Percentiles rank a stretch among this genome's conserved stretches.
Conservation (phyloP, 2,888 invertebrate genomes). For the Elaeidobius kamerunicus region DNA sequence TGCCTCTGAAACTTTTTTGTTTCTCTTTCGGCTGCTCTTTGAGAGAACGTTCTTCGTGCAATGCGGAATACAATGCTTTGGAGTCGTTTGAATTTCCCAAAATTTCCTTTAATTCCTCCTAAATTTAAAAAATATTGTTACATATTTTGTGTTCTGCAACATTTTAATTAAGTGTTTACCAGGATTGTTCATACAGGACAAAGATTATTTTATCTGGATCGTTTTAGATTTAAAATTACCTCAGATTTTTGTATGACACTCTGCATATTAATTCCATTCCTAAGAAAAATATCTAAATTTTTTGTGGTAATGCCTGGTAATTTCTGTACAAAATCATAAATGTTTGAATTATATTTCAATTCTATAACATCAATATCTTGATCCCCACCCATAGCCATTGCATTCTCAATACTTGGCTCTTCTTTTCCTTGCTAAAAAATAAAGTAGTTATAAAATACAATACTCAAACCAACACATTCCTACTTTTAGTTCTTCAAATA, state of each 20-base stretch:
- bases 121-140: slow-evolving; percentile 33
- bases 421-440: slow-evolving; percentile 67
- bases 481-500: slow-evolving; percentile 93
- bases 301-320: slow-evolving; percentile 87
- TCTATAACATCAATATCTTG: slow-evolving; percentile 54
- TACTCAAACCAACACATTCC: not conserved
- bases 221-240: slow-evolving; percentile 33
- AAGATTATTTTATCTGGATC: no score
- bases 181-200: no score
- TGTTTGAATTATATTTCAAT: slow-evolving; percentile 58
- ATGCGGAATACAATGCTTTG: slow-evolving; percentile 63
- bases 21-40: slow-evolving; percentile 45
- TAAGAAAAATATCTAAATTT: slow-evolving; percentile 75
- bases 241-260: slow-evolving; percentile 36
- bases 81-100: slow-evolving; percentile 72
- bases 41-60: slow-evolving; percentile 64
- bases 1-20: slow-evolving; percentile 11
- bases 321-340: slow-evolving; percentile 70
- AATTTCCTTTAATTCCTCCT: slow-evolving; percentile 68
- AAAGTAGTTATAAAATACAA: slow-evolving; percentile 24
- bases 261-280: slow-evolving; percentile 59
- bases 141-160: not conserved
- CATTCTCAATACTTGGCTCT: slow-evolving; percentile 73
- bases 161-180: not conserved
- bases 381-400: slow-evolving; percentile 69